These are phyloP conservation scores for Dromaius novaehollandiae DNA, from an alignment of 2,113 vertebrate genomes.

Conservation along the genomic window DNA sequence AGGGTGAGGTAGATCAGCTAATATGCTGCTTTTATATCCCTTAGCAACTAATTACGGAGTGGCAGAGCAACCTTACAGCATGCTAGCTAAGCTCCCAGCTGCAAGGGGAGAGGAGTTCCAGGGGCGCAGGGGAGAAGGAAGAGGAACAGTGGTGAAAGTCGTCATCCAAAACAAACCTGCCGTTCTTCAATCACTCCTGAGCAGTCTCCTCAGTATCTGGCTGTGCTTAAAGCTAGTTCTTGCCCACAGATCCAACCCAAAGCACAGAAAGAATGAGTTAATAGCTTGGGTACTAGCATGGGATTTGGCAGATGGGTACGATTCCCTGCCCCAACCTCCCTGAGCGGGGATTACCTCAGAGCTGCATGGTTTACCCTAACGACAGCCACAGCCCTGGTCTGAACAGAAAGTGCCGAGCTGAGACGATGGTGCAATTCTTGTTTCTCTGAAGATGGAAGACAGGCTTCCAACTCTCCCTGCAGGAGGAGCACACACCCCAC, in stretches of 20 bases:
- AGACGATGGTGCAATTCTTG: rapidly evolving
- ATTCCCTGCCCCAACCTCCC: background rate
- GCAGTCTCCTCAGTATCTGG: background rate
- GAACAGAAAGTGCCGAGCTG: background rate
- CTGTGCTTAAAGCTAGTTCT: background rate
- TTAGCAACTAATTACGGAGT: slow-evolving; percentile 37
- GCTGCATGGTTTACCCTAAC: background rate
- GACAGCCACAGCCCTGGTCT: background rate
- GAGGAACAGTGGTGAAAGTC: background rate
- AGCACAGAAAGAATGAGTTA: background rate
- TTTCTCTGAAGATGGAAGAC: background rate
- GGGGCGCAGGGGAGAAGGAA: background rate
- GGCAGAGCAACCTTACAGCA: background rate
- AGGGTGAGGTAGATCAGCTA: background rate
- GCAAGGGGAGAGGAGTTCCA: background rate
- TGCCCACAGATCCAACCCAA: background rate
- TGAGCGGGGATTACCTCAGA: background rate
- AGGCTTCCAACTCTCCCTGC: background rate
- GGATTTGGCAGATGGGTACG: background rate
- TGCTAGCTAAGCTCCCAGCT: background rate
- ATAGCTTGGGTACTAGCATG: background rate
- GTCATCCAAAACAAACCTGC: background rate
- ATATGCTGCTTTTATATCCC: slow-evolving; percentile 38
- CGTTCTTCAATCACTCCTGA: background rate
- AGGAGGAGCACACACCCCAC: background rate